Base-by-base conservation (phyloP, 2,113 vertebrate genomes). In the Pungitius pungitius region DNA sequence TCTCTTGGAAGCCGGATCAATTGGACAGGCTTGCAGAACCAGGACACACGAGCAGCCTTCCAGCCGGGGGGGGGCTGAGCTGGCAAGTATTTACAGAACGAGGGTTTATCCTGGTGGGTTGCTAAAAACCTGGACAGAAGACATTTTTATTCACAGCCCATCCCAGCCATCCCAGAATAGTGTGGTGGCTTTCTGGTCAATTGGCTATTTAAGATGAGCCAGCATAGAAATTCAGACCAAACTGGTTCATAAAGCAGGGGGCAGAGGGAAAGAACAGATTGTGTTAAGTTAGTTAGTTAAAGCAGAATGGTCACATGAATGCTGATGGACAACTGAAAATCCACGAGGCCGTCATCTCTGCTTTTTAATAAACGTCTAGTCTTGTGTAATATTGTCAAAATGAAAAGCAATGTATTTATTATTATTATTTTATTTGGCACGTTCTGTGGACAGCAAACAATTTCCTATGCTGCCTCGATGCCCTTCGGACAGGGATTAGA, bases 331-430 rank as follows among this genome's bases (percentile, higher is more conserved):
- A 68, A 87, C 75, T 89, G 89, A 92, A 93, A 92, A 91, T 92
- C 87, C 87, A 94, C 90, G 91, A 94, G 93, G 90, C 91, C 89
- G 81, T 93, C 84, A 90, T 91, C 92, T 88, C 77, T 80, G 63
- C 82, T 92, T 91, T 93, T 94, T 93, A 94, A 94, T 94, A 93
- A 94, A 93, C 56, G 86, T 87, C 80, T 81, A 74, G 89, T 83
- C 85, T 91, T 90, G 87, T 90, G 82, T 92, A 92, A 93, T 92
- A 91, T 91, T 92, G 85, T 91, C 86, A 87, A 93, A 94, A 94
- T 92, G 91, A 93, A 92, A 93, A 89, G 88, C 92, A 91, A 93
- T 92, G 91, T 77, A 93, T 90, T 89, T 73, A 84, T 84, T 93
- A 93, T 35, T 35, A 35, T 35, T 35, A 35, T 35, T 35, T 35